Conservation (phyloP, 1,140 invertebrate genomes). For the Ceratina japonica region DNA sequence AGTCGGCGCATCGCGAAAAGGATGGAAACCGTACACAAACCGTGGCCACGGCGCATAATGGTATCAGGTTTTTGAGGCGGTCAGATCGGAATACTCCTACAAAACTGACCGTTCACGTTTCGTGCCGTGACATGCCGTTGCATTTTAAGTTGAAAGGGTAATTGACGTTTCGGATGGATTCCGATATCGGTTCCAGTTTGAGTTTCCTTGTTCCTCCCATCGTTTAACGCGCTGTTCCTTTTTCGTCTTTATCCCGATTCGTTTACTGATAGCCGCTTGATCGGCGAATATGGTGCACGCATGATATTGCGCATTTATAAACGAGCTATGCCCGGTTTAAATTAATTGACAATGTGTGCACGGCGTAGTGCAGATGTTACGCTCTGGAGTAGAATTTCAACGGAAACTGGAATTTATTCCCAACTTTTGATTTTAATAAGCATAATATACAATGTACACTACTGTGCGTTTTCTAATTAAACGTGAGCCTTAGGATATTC, state of each 20-base stretch:
- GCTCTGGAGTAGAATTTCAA: no score
- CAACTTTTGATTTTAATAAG: no score
- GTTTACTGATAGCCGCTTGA: slow-evolving; percentile 9
- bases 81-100: background rate
- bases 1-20: background rate
- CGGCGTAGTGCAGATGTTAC: background rate
- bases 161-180: slow-evolving; percentile 39
- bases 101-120: slow-evolving; percentile 8
- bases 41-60: slow-evolving; percentile 21
- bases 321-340: background rate
- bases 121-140: slow-evolving; percentile 12
- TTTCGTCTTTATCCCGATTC: background rate
- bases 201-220: background rate
- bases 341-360: background rate
- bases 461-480: no score
- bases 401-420: no score
- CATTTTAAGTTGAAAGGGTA: slow-evolving; percentile 28
- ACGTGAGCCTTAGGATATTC: no score
- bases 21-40: slow-evolving; percentile 16
- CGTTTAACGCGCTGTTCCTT: no score
- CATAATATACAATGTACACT: no score
- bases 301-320: slow-evolving; percentile 5
- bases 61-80: slow-evolving; percentile 32
- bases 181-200: slow-evolving; percentile 7
- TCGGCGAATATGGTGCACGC: background rate